A percentile compares a stretch with the other conserved stretches of the same genome.
Evolutionary conservation across 2,797 vertebrate species (phyloP).

Genomic region (Coendou prehensilis): DNA sequence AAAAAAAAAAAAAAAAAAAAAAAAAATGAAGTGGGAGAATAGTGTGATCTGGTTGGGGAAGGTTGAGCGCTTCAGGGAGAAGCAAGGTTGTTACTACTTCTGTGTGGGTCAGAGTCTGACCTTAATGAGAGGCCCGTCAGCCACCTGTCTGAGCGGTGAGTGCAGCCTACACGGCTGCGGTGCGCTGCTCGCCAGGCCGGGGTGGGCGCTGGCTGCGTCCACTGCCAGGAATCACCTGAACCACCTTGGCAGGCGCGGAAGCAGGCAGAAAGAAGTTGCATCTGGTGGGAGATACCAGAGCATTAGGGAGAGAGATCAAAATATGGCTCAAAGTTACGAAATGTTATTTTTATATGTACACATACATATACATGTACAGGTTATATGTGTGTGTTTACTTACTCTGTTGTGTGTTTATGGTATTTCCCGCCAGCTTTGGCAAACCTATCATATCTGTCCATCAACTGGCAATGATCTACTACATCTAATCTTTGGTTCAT

Average conservation of each 20-base stretch:
- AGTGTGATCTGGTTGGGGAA: neutral
- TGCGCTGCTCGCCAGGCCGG: neutral
- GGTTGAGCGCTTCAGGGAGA: conserved; percentile 39
- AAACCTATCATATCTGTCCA: neutral
- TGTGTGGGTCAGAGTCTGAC: conserved; percentile 49
- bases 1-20: no score
- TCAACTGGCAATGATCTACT: neutral
- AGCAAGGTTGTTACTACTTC: conserved; percentile 59
- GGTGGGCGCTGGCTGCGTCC: conserved; percentile 75
- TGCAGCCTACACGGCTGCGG: neutral
- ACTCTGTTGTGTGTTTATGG: neutral
- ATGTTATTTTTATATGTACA: neutral
- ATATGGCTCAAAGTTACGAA: conserved; percentile 16
- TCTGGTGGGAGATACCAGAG: conserved; percentile 74
- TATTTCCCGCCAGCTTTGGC: neutral
- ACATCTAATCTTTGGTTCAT: neutral
- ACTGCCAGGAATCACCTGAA: conserved; percentile 77
- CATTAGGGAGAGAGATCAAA: conserved; percentile 60
- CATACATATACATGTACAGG: neutral
- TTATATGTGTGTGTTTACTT: neutral
- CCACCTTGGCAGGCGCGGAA: conserved; percentile 75
- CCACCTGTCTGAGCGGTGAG: conserved; percentile 63
- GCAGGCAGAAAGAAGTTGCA: conserved; percentile 77
- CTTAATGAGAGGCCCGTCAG: conserved; percentile 65
- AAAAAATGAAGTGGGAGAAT: conserved; percentile 34